phyloP scores from a whole-genome alignment of 2,888 invertebrate genomes.

The Lasiommata megera region DNA sequence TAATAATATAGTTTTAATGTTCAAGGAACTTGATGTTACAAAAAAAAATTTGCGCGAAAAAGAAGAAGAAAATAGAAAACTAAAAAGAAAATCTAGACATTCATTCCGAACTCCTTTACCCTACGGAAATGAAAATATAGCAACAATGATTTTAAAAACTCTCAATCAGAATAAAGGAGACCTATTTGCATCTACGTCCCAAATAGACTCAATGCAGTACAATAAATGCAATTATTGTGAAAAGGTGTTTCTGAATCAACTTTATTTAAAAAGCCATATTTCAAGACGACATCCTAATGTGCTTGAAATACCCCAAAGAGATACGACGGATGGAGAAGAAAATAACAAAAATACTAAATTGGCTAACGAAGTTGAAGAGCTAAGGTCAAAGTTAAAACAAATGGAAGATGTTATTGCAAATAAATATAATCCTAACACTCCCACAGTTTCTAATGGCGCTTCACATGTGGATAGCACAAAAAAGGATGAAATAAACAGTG shows the following conservation, averaged over 20 bases:
- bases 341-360: slow-evolving; percentile 83
- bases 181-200: slow-evolving; percentile 52
- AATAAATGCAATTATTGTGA: slow-evolving; percentile 84
- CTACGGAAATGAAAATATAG: slow-evolving; percentile 72
- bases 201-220: slow-evolving; percentile 58
- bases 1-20: slow-evolving; percentile 16
- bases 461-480: slow-evolving; percentile 11
- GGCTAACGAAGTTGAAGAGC: slow-evolving; percentile 63
- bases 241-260: slow-evolving; percentile 85
- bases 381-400: slow-evolving; percentile 72
- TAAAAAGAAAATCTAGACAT: slow-evolving; percentile 72
- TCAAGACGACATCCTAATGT: slow-evolving; percentile 78
- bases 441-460: not conserved
- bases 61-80: slow-evolving; percentile 74
- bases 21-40: slow-evolving; percentile 76
- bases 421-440: slow-evolving; percentile 11
- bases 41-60: slow-evolving; percentile 72
- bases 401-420: slow-evolving; percentile 55
- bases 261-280: slow-evolving; percentile 84
- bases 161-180: slow-evolving; percentile 59
- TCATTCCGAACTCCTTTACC: slow-evolving; percentile 53
- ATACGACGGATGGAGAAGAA: slow-evolving; percentile 39
- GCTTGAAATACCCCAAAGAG: slow-evolving; percentile 55
- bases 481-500: slow-evolving; percentile 18
- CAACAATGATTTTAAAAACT: slow-evolving; percentile 70